Percentiles rank a stretch among this genome's conserved stretches.
Evolutionary conservation across 2,113 vertebrate genomes (phyloP).

Genomic region (Trochalopteron elliotii): DNA sequence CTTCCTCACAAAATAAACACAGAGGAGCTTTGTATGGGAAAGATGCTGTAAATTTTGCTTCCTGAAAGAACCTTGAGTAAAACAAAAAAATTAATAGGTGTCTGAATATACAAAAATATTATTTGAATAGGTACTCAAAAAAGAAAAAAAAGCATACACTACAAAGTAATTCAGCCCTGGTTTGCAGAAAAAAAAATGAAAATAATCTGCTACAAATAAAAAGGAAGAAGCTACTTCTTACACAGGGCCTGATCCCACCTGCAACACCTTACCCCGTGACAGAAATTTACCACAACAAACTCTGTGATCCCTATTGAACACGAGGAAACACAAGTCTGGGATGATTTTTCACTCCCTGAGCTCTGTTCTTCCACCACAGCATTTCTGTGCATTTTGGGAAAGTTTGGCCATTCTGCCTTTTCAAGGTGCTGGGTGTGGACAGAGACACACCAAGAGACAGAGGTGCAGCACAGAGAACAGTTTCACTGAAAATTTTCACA

Average conservation of each 20-base stretch:
- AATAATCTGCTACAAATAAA: neutral
- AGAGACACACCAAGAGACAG: neutral
- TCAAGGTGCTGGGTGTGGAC: neutral
- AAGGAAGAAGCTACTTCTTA: neutral
- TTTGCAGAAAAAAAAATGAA: neutral
- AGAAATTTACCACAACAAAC: neutral
- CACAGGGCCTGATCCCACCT: neutral
- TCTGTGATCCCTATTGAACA: neutral
- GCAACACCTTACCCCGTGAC: neutral
- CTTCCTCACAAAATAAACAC: neutral
- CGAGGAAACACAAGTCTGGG: fast-evolving
- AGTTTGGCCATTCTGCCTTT: neutral
- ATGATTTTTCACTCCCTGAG: neutral
- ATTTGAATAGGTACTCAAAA: neutral
- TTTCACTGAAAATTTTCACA: neutral
- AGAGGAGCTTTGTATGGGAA: fast-evolving
- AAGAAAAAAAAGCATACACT: too few species aligned
- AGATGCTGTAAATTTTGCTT: neutral
- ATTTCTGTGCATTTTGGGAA: neutral
- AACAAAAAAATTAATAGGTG: neutral
- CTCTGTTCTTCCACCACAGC: neutral
- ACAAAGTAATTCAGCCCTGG: neutral
- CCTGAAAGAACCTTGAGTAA: neutral
- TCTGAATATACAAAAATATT: neutral
- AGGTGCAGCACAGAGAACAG: neutral